These are phyloP conservation scores for Procambarus clarkii DNA, from an alignment of 1,140 invertebrate species.

Conservation along the genomic window DNA sequence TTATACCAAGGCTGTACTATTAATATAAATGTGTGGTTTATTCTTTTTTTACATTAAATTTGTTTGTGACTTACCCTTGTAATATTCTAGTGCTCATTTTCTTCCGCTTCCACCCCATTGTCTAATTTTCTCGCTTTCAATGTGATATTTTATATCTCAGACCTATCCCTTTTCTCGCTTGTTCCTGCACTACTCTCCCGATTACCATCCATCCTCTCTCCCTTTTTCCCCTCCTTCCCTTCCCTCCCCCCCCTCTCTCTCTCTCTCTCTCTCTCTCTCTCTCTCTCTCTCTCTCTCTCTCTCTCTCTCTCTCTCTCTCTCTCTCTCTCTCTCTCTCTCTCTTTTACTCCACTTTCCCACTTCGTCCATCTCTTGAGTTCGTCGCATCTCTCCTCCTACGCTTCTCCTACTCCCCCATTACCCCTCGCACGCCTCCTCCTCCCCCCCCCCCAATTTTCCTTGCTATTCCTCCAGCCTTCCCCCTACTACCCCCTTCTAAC, in stretches of 20 bases:
- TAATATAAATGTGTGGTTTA: too few species aligned
- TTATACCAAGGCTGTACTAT: too few species aligned
- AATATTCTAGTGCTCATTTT: too few species aligned
- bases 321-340: neutral
- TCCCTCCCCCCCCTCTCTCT: neutral
- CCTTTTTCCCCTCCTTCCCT: neutral
- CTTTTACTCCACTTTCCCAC: neutral
- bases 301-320: neutral
- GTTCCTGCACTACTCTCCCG: too few species aligned
- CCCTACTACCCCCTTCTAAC: neutral
- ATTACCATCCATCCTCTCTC: neutral
- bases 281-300: too few species aligned
- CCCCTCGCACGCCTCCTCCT: neutral
- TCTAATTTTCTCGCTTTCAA: too few species aligned
- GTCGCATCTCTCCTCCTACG: neutral
- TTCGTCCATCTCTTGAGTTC: neutral
- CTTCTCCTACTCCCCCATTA: slow-evolving; percentile 4
- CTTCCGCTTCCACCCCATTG: too few species aligned
- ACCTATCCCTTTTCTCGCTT: too few species aligned
- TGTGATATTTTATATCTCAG: too few species aligned
- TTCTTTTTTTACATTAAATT: too few species aligned
- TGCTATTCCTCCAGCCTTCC: too few species aligned
- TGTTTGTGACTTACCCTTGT: too few species aligned
- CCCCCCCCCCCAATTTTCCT: neutral
- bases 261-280: neutral